Base-by-base conservation (phyloP, 2,888 invertebrate species). In the Spodoptera littoralis region DNA sequence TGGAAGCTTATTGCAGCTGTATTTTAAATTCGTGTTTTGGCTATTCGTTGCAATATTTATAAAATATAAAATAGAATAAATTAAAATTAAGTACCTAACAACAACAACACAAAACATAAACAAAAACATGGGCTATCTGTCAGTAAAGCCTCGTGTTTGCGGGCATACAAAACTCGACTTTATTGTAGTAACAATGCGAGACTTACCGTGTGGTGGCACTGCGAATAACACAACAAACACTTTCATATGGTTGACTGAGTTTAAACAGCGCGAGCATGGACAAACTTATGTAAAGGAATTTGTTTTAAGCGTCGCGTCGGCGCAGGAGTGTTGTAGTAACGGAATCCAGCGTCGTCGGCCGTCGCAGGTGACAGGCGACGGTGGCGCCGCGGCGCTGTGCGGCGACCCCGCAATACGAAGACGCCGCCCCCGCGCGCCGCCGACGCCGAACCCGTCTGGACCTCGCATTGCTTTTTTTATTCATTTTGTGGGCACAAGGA, bases 351-450 rank as follows among this genome's bases (percentile, higher is more conserved):
- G 80, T 75, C 82, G 82, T 82, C 75, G 76, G 73, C 70, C 67
- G 82, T 76, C 82, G 85, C 79, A 80, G 84, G 80, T 84, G 85
- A 81, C 76, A 77, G 69, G 82, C 87, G 90, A 88, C 84, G 81
- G 88, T 83, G 89, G 92, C 92, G 92, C 91, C 91, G 91, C 91
- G 92, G 88, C 90, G 90, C 90, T 83, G 80, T 65, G 65, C 87
- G 90, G 90, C 88, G 89, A 84, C 87, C 88, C 86, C 75, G 72
- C 56, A 77, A 73, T 86, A 85, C 82, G 48, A 62, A 77, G 74
- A 78, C 77, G 78, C 74, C 74, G 74, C 81, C 81, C 77, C 73
- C 80, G 66, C 83, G 69, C 83, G 74, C 52, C 76, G 60, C 76
- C 72, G 63, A 59, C 70, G 60, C 60, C 67, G 65, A 67, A 78